Conservation (phyloP, 2,113 vertebrate genomes). For the Agelaius phoeniceus region DNA sequence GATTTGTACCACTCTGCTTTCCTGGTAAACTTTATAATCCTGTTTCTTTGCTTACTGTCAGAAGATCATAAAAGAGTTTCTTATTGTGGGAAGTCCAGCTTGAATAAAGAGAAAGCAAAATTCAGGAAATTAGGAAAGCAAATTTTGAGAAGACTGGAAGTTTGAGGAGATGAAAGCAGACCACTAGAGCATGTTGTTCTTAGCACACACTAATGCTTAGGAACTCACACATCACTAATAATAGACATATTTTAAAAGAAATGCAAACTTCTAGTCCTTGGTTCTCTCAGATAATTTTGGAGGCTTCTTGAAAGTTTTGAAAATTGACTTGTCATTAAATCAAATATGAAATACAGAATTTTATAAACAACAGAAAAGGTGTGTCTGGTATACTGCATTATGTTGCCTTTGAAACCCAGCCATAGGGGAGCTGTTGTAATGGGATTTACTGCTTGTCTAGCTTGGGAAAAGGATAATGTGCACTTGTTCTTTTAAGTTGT, state of each 20-base stretch:
- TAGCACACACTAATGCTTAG: neutral
- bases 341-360: neutral
- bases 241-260: neutral
- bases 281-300: neutral
- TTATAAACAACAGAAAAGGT: neutral
- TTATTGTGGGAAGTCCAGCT: neutral
- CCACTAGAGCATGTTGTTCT: neutral
- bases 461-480: neutral
- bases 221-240: neutral
- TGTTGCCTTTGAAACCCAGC: neutral
- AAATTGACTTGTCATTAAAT: neutral
- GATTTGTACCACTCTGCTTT: neutral
- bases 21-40: neutral
- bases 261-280: neutral
- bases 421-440: neutral
- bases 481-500: neutral
- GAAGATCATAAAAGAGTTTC: neutral
- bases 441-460: neutral
- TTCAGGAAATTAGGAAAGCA: neutral
- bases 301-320: neutral
- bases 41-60: neutral
- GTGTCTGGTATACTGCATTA: neutral
- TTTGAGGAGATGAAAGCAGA: neutral
- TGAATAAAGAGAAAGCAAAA: neutral
- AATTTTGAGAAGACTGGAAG: neutral